Conservation (phyloP, 2,888 invertebrate species). For the Trachelus tabidus region DNA sequence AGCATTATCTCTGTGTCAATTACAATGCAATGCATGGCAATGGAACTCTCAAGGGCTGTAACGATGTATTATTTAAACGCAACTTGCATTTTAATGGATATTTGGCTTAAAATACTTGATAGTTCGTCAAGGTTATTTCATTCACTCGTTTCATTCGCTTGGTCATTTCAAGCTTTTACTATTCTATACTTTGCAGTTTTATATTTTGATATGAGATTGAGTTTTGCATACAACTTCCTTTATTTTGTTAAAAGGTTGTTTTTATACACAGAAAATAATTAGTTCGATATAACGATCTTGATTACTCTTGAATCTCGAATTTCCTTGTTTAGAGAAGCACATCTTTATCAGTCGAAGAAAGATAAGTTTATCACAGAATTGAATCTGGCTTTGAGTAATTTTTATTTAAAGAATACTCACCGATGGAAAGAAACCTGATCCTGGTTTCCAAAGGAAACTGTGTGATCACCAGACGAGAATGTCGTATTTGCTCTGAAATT, state of each 20-base stretch:
- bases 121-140: background rate
- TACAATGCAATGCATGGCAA: background rate
- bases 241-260: background rate
- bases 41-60: background rate
- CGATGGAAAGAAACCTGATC: slow-evolving; percentile 53
- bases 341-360: background rate
- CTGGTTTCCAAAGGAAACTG: slow-evolving; percentile 60
- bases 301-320: background rate
- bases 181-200: background rate
- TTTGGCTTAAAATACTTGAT: background rate
- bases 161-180: background rate
- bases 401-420: slow-evolving; percentile 41
- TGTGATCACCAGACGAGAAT: slow-evolving; percentile 51
- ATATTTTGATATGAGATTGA: background rate
- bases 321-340: background rate
- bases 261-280: background rate
- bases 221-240: background rate
- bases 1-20: background rate
- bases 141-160: background rate
- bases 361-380: background rate
- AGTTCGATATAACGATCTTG: background rate
- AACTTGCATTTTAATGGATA: background rate
- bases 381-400: background rate
- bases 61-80: background rate
- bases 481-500: slow-evolving; percentile 44